A percentile compares a stretch with the other conserved stretches of the same genome.
Evolutionary conservation across 2,888 invertebrate genomes (phyloP).

Genomic region (Cyrtodaria siliqua): DNA sequence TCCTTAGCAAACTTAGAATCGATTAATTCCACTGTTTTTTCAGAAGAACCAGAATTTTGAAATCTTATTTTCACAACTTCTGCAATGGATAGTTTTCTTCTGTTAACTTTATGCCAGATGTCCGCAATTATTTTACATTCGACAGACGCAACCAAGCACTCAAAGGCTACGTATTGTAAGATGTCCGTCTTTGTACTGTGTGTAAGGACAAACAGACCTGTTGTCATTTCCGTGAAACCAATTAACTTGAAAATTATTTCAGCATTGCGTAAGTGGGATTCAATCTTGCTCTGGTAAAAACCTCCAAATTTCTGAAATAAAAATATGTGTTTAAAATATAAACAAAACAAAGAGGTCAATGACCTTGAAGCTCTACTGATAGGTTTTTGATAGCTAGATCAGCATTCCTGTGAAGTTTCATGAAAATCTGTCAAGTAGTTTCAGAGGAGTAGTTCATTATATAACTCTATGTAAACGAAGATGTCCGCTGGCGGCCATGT

Average conservation of each 20-base stretch:
- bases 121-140: constrained; percentile 66
- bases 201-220: constrained; percentile 47
- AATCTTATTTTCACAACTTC: constrained; percentile 54
- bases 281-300: constrained; percentile 68
- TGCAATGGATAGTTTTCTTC: constrained; percentile 19
- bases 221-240: constrained; percentile 60
- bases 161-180: constrained; percentile 66
- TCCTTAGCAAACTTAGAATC: constrained; percentile 23
- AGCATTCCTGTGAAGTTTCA: no score
- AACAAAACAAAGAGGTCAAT: no score
- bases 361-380: no score
- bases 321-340: no score
- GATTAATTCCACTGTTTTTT: constrained; percentile 29
- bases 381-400: no score
- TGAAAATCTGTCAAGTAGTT: no score
- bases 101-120: constrained; percentile 39
- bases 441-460: no score
- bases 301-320: constrained; percentile 69
- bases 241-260: constrained; percentile 63
- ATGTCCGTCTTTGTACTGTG: constrained; percentile 44
- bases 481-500: no score
- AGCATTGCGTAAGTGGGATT: constrained; percentile 63
- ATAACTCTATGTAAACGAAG: no score
- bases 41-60: constrained; percentile 49
- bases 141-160: constrained; percentile 69